Conservation (phyloP, 2,113 vertebrate genomes). For the Marmota monax region DNA sequence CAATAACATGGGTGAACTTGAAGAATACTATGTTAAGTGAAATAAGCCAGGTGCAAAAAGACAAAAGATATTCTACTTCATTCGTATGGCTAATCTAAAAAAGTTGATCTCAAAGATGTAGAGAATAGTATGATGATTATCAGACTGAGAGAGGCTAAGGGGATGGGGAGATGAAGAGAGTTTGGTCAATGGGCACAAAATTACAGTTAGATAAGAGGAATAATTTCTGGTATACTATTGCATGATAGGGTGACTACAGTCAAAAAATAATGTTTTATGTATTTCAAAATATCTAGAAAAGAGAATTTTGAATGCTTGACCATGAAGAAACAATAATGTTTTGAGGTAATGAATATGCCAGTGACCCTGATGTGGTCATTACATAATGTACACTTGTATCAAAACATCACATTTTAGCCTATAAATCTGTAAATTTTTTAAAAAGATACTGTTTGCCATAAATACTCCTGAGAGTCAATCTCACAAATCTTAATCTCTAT, state of each 20-base stretch:
- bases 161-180: not conserved
- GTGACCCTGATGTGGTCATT: not conserved
- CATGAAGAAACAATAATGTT: not conserved
- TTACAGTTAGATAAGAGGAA: not conserved
- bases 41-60: not conserved
- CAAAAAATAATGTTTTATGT: not conserved
- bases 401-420: not conserved
- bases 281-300: not conserved
- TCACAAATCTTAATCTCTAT: not conserved
- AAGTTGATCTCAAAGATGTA: not conserved
- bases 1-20: not conserved
- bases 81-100: not conserved
- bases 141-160: not conserved
- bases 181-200: not conserved
- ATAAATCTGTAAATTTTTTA: not conserved
- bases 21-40: not conserved
- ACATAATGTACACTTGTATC: not conserved
- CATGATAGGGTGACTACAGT: not conserved
- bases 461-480: not conserved
- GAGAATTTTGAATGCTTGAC: not conserved
- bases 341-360: not conserved
- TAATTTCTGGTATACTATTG: not conserved
- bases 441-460: not conserved
- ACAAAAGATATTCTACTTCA: not conserved
- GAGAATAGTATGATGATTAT: not conserved